Percentiles rank a stretch among this genome's conserved stretches.
Evolutionary conservation across 1,140 invertebrate species (phyloP).

Genomic region (Lethrus apterus): DNA sequence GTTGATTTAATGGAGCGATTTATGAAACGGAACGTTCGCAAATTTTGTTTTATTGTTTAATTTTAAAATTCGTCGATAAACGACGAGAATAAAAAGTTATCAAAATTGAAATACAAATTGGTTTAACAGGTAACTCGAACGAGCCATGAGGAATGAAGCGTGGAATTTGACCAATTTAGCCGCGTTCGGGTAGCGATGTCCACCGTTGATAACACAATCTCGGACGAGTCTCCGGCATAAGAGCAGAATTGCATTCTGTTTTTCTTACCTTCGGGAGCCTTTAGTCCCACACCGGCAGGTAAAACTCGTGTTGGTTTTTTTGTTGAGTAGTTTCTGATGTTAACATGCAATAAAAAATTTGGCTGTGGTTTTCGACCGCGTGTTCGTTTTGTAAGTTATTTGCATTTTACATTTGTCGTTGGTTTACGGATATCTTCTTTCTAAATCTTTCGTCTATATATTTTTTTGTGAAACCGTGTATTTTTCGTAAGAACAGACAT

Average conservation of each 20-base stretch:
- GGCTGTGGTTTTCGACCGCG: slow-evolving; percentile 22
- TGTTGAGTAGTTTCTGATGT: slow-evolving; percentile 32
- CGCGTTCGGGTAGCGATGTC: slow-evolving; percentile 22
- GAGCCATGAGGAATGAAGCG: too few relatives aligned
- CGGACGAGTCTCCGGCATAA: slow-evolving; percentile 22
- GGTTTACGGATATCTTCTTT: slow-evolving; percentile 21
- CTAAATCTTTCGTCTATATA: too few relatives aligned
- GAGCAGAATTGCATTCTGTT: slow-evolving; percentile 25
- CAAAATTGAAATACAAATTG: too few relatives aligned
- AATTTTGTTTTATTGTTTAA: neutral
- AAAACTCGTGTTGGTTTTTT: slow-evolving; percentile 29
- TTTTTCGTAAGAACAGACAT: too few relatives aligned
- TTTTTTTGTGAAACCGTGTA: too few relatives aligned
- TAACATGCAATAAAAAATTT: slow-evolving; percentile 33
- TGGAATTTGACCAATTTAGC: slow-evolving; percentile 13
- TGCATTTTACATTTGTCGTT: slow-evolving; percentile 28
- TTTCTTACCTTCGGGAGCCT: slow-evolving; percentile 25
- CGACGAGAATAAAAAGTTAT: too few relatives aligned
- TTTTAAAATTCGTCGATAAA: too few relatives aligned
- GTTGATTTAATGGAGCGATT: too few relatives aligned
- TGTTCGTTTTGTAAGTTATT: slow-evolving; percentile 29
- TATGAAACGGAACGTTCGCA: too few relatives aligned
- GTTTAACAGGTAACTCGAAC: too few relatives aligned
- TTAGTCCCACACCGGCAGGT: slow-evolving; percentile 28
- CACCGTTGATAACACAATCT: slow-evolving; percentile 29